These are phyloP conservation scores for Heliconius sara DNA, from an alignment of 2,888 invertebrate species.

Conservation along the genomic window DNA sequence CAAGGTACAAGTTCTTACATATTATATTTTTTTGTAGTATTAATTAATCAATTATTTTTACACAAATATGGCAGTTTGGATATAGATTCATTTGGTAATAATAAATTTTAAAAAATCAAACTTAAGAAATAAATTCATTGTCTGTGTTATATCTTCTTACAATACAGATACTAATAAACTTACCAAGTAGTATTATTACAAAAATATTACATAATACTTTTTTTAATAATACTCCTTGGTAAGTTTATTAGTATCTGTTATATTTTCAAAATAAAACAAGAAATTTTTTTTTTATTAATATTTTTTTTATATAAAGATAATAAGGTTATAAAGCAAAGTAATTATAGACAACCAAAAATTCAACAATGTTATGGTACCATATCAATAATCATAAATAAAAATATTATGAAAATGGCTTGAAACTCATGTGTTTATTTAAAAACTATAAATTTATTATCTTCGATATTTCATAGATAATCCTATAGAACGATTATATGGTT, in stretches of 20 bases:
- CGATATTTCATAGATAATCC: too few relatives aligned
- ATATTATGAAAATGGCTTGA: neutral
- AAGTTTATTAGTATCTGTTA: too few relatives aligned
- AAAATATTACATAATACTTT: neutral
- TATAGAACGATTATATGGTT: too few relatives aligned
- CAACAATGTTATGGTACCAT: neutral
- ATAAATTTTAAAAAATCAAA: neutral
- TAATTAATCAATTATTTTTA: neutral
- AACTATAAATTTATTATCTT: too few relatives aligned
- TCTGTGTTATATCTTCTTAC: neutral
- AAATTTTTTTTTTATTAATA: neutral
- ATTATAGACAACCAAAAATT: neutral
- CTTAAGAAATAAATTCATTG: neutral
- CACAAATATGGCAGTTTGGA: conserved; percentile 5
- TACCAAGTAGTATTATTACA: neutral
- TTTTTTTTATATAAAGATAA: neutral
- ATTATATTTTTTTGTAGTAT: neutral
- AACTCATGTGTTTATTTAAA: too few relatives aligned
- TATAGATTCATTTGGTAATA: neutral
- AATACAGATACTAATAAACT: conserved; percentile 1
- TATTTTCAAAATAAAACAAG: neutral
- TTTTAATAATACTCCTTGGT: too few relatives aligned
- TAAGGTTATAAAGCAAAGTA: neutral
- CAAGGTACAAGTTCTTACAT: neutral
- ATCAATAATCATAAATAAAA: conserved; percentile 3